Evolutionary conservation across 2,113 vertebrate genomes (phyloP).

Genomic region (Pungitius pungitius): DNA sequence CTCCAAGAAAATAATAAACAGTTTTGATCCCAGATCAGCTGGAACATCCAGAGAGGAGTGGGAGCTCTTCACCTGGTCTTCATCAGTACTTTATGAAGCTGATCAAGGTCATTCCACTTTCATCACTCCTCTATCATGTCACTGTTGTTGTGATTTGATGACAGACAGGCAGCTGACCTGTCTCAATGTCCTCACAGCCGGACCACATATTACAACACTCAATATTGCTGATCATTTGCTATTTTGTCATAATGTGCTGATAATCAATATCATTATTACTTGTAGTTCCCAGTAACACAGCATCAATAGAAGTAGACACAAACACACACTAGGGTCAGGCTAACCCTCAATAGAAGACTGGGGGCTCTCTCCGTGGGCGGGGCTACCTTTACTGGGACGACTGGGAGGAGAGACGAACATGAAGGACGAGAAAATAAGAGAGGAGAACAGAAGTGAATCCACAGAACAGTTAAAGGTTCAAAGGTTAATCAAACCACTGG

Average conservation of each 20-base stretch:
- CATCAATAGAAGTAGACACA: conserved; percentile 9
- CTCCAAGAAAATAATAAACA: not conserved
- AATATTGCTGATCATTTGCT: conserved; percentile 40
- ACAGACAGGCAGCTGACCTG: conserved; percentile 17
- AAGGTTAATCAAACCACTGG: not conserved
- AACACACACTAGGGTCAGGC: conserved; percentile 19
- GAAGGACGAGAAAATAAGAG: conserved; percentile 10
- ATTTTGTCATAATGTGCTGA: conserved; percentile 37
- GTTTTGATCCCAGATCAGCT: not conserved
- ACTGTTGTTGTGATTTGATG: too few relatives aligned
- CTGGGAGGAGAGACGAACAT: conserved; percentile 39
- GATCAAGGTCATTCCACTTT: too few relatives aligned
- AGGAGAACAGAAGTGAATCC: not conserved
- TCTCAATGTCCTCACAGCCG: conserved; percentile 18
- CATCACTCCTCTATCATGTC: too few relatives aligned
- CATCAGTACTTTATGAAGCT: not conserved
- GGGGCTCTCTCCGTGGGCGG: conserved; percentile 73
- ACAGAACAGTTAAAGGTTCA: not conserved
- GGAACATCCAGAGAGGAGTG: not conserved
- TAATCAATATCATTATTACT: conserved; percentile 15
- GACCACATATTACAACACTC: conserved; percentile 19
- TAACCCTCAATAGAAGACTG: conserved; percentile 70
- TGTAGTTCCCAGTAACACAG: conserved; percentile 31
- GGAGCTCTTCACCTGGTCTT: not conserved
- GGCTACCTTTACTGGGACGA: conserved; percentile 70